phyloP scores from a whole-genome alignment of 2,797 vertebrate species.

The Lerista edwardsae region DNA sequence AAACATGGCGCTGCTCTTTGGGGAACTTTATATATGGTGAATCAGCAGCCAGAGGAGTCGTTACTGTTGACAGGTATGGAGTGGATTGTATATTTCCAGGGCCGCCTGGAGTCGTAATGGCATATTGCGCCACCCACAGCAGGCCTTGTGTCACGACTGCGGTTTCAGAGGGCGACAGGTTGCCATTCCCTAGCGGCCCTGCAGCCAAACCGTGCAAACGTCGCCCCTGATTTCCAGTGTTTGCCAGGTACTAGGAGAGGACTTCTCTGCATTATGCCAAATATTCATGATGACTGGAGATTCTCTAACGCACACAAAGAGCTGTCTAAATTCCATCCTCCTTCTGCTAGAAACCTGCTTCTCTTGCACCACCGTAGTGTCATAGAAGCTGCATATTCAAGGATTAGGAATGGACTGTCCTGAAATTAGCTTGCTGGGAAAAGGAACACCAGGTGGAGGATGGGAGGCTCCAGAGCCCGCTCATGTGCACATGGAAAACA shows the following conservation, averaged over 20 bases:
- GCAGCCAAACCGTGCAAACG: not conserved
- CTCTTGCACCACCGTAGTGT: constrained; percentile 15
- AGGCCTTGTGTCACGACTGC: constrained; percentile 11
- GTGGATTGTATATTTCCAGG: constrained; percentile 11
- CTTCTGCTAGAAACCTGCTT: not conserved
- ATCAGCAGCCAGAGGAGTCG: constrained; percentile 21
- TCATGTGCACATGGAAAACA: not conserved
- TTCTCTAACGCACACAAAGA: constrained; percentile 9
- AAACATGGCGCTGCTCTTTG: not conserved
- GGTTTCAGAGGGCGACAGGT: constrained; percentile 15
- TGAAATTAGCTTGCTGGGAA: not conserved
- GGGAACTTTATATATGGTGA: not conserved
- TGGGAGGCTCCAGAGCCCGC: too few relatives aligned
- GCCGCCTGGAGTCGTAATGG: constrained; percentile 8
- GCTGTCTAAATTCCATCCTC: not conserved
- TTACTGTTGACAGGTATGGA: not conserved
- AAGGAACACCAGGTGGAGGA: not conserved
- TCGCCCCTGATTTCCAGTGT: not conserved
- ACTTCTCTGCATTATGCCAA: constrained; percentile 16
- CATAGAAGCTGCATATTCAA: constrained; percentile 32
- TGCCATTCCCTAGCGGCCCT: not conserved
- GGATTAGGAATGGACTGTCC: not conserved
- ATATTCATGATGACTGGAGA: constrained; percentile 2
- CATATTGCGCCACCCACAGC: constrained; percentile 10
- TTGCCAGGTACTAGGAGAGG: not conserved